Base-by-base conservation (phyloP, 2,113 vertebrate species). In the Nerophis ophidion region DNA sequence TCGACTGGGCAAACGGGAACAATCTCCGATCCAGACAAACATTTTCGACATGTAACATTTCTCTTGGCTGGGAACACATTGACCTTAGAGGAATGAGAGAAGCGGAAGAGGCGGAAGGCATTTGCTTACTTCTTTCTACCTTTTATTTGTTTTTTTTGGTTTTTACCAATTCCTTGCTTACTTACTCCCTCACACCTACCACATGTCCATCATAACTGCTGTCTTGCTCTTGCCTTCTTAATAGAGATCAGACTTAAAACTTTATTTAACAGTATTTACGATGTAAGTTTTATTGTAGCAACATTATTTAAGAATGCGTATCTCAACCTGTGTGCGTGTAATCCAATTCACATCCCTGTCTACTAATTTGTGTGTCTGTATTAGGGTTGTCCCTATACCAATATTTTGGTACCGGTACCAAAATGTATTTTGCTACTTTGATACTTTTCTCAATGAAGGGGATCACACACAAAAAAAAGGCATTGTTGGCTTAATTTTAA, bases 221-320 rank as follows among this genome's bases (percentile, higher is more conserved):
- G 67, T 57, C 59, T 45, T 69, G 62, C 57, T 7, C 67, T 48
- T 44, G 70, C 47, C 49, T 26, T 66, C 74, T 66, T 85, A 81
- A 83, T 85, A 79, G 79, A 81, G 57, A 53, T 53, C 72, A 77
- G 84, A 84, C 81, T 87, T 76, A 70, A 78, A 85, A 88, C 74
- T 78, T 81, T 79, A 82, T 74, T 86, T 83, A 49, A 19, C 48
- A 49, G 48, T 8, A 19, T 10, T 8, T 26, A 26, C 26, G 3
- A 26, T 26, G 26, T 2, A 26, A 26, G 26, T 26, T 26, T 26
- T 26, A 26, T 26, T 26, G 26, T 26, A 26, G 26, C 26, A 26
- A 26, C 26, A 0, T 26, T 26, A 26, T 26, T 26, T 2, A 26
- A 26, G 26, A 26, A 26, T 4, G 26, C 4, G 26, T 26, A 26